Base-by-base conservation (phyloP, 2,888 invertebrate genomes). In the Leptopilina myrica region DNA sequence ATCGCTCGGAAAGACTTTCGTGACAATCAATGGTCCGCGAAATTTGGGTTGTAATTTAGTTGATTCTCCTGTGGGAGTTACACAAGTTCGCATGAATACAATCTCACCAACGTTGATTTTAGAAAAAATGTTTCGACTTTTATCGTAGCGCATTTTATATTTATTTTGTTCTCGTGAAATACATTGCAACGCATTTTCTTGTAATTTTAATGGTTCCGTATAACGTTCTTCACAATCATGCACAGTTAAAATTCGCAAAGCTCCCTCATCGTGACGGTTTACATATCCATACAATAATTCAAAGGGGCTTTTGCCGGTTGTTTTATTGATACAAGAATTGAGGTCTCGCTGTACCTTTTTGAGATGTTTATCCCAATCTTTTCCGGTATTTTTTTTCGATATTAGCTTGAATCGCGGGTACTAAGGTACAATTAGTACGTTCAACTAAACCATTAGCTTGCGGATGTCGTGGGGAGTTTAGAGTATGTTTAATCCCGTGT, bases 391-490 rank as follows among this genome's bases (percentile, higher is more conserved):
- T 33, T 65, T n/a, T 76, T 1, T 76, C 69, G 3, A 66, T 46
- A 64, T 26, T 46, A 9, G 62, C 15, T 49, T 76, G 15, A 9
- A 81, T 76, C 12, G 65, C 15, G 1, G 79, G 80, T 3, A 83
- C 11, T 11, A 80, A 43, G 2, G 81, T 80, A 5, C 33, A 4
- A n/a, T 81, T 81, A 53, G 79, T 77, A 14, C 80, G 33, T 26
- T 82, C 79, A 0, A 82, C 76, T 46, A 80, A 40, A 0, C 80
- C 80, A 33, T 69, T 82, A 2, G 80, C 76, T 33, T 78, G 80
- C 1, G 80, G 80, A 5, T 80, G 59, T 78, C 33, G 33, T 2
- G 33, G 33, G 33, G 33, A 33, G 33, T 33, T 33, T 33, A 33
- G 33, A 33, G 33, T 76, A 7, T n/a, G 26, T 7, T 33, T 33